Evolutionary conservation across 2,797 vertebrate species (phyloP), one percentile per base, ranked within the genome.

Genomic region (Schizopygopsis pylzovi): DNA sequence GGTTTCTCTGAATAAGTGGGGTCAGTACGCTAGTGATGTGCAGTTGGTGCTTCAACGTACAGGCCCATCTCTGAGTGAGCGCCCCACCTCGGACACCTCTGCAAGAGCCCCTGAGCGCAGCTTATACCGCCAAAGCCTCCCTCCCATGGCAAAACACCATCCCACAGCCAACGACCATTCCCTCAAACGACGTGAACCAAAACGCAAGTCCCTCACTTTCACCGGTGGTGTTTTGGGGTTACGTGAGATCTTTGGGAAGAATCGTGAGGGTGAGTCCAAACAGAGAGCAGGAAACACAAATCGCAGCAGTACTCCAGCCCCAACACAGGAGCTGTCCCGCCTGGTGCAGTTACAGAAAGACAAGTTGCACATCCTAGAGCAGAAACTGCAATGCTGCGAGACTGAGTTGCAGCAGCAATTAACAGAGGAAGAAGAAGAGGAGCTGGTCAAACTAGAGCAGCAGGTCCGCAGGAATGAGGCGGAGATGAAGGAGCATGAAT

Each of bases 1-100:
- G 87, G 96, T 97, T 43, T 98, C 98, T 13, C 94, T 99, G 71
- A 99, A 98, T 93, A 99, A 98, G 88, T 99, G 98, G 98, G 98
- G 98, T 0, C 98, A 99, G 89, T 98, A 99, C 47, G 97, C 98
- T 22, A 97, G 97, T 47, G 98, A 99, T 0, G 98, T 99, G 20
- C 98, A 99, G 94, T 95, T 99, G 39, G 97, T 99, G 86, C 95
- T 99, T 71, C 96, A 97, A 0, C 95, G 97, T 9, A 99, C 98
- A 0, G 97, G 98, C 54, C 98, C 98, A 0, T 98, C 98, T 0
- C 93, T 97, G 15, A 97, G 97, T 39, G 97, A 99, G 93, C 91
- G 97, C 15, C 97, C 97, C 9, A 96, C 95, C 0, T 98, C 97
- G 0, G 97, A 98, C 67, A 93, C 96, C 22, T 93, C 95, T 84